Conservation (phyloP, 2,888 invertebrate species). For the Clanis bilineata region DNA sequence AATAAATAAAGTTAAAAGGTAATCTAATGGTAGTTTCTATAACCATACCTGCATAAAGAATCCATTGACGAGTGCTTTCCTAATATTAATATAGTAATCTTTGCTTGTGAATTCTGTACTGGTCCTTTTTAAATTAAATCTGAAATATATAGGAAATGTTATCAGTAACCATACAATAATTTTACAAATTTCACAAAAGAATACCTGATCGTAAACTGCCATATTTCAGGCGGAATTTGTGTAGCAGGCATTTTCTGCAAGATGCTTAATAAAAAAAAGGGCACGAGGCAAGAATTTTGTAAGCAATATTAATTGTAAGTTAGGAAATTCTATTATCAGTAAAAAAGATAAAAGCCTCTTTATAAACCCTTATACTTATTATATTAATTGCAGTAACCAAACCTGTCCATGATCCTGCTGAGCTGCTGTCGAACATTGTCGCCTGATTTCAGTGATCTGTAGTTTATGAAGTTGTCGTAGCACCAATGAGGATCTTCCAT, state of each 20-base stretch:
- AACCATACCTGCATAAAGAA: slow-evolving; percentile 98
- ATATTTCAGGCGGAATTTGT: too few relatives aligned
- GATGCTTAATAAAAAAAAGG: too few relatives aligned
- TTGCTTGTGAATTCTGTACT: slow-evolving; percentile 99
- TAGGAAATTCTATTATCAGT: too few relatives aligned
- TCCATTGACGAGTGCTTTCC: slow-evolving; percentile 98
- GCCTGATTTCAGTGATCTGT: slow-evolving; percentile 98
- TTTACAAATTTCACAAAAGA: too few relatives aligned
- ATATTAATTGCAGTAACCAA: background rate
- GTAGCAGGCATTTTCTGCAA: too few relatives aligned
- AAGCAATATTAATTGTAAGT: too few relatives aligned
- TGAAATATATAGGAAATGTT: slow-evolving; percentile 32
- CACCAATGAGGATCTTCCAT: slow-evolving; percentile 99
- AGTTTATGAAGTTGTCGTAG: slow-evolving; percentile 99
- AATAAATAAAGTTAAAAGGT: too few relatives aligned
- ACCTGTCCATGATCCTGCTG: slow-evolving; percentile 97
- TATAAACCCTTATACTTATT: too few relatives aligned
- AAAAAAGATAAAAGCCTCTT: too few relatives aligned
- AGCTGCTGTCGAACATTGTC: slow-evolving; percentile 99
- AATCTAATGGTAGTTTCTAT: background rate
- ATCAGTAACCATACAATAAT: background rate
- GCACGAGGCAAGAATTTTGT: too few relatives aligned
- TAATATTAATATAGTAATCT: slow-evolving; percentile 99
- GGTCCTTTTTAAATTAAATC: slow-evolving; percentile 95
- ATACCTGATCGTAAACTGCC: too few relatives aligned